Percentiles rank a stretch among this genome's conserved stretches.
phyloP scores from a whole-genome alignment of 2,888 invertebrate genomes.

The Leptothorax acervorum region DNA sequence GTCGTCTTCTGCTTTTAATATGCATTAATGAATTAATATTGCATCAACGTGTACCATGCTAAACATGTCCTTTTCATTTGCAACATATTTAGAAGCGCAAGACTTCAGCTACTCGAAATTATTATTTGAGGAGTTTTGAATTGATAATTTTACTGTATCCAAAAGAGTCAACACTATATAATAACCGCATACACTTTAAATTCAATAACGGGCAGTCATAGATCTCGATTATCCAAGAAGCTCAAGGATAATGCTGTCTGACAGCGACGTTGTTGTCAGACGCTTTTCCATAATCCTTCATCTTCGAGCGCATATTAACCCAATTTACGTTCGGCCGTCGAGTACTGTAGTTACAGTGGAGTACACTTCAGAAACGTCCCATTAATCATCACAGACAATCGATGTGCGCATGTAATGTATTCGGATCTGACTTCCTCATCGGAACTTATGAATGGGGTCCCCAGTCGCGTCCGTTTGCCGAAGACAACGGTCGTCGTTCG shows the following conservation, averaged over 20 bases:
- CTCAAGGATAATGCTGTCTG: constrained; percentile 49
- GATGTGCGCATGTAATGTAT: constrained; percentile 65
- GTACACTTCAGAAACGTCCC: constrained; percentile 64
- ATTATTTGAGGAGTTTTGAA: background rate
- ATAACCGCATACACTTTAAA: background rate
- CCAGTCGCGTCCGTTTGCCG: constrained; percentile 12
- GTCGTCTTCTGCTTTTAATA: background rate
- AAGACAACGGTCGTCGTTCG: constrained; percentile 18
- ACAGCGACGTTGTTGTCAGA: constrained; percentile 61
- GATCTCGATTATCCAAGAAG: constrained; percentile 47
- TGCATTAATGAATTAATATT: constrained; percentile 15
- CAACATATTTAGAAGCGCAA: too few relatives aligned
- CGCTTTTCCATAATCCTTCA: constrained; percentile 67
- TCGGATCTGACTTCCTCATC: constrained; percentile 65
- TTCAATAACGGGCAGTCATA: background rate
- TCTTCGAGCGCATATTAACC: constrained; percentile 75
- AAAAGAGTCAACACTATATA: background rate
- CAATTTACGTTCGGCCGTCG: constrained; percentile 72
- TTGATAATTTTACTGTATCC: background rate
- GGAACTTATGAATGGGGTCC: constrained; percentile 55
- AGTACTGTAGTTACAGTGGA: constrained; percentile 72
- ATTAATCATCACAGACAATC: constrained; percentile 78
- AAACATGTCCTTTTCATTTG: background rate
- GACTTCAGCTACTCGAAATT: background rate
- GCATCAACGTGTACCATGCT: too few relatives aligned